Percentiles rank a stretch among this genome's conserved stretches.
Evolutionary conservation across 2,888 invertebrate species (phyloP).

Genomic region (Masnerella sp.): DNA sequence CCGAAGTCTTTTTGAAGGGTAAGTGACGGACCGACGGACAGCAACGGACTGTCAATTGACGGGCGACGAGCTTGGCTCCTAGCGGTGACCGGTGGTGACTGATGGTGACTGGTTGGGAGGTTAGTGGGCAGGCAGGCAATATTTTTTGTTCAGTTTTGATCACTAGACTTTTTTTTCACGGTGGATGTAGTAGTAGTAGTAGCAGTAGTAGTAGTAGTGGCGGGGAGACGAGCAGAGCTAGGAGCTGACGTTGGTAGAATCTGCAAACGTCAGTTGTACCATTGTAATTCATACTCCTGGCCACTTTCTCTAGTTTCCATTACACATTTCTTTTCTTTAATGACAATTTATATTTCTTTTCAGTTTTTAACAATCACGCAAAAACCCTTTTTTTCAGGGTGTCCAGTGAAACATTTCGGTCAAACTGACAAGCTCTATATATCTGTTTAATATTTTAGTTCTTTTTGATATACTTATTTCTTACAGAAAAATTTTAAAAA

Average conservation of each 20-base stretch:
- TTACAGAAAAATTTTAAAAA: too few species aligned
- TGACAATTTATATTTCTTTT: slow-evolving; percentile 5
- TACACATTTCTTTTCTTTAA: slow-evolving; percentile 28
- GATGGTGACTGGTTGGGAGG: slow-evolving; percentile 77
- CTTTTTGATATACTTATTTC: too few species aligned
- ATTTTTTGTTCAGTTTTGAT: slow-evolving; percentile 73
- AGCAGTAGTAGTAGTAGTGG: slow-evolving; percentile 71
- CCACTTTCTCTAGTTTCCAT: slow-evolving; percentile 63
- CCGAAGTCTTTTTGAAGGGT: slow-evolving; percentile 72
- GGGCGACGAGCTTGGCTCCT: slow-evolving; percentile 70
- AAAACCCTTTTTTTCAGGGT: too few species aligned
- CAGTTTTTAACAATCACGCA: too few species aligned
- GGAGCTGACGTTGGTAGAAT: slow-evolving; percentile 77
- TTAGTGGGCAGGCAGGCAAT: slow-evolving; percentile 77
- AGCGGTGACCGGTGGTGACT: slow-evolving; percentile 76
- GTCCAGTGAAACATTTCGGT: too few species aligned
- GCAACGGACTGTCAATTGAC: slow-evolving; percentile 71
- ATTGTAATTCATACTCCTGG: slow-evolving; percentile 74
- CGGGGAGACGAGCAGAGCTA: slow-evolving; percentile 78
- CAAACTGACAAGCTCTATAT: too few species aligned
- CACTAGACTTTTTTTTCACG: slow-evolving; percentile 75
- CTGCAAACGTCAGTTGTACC: slow-evolving; percentile 78
- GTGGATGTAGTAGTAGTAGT: slow-evolving; percentile 74
- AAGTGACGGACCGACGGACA: slow-evolving; percentile 70
- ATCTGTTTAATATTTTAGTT: too few species aligned